These are phyloP conservation scores for Hybos culiciformis DNA, from an alignment of 2,888 invertebrate genomes.

Conservation along the genomic window DNA sequence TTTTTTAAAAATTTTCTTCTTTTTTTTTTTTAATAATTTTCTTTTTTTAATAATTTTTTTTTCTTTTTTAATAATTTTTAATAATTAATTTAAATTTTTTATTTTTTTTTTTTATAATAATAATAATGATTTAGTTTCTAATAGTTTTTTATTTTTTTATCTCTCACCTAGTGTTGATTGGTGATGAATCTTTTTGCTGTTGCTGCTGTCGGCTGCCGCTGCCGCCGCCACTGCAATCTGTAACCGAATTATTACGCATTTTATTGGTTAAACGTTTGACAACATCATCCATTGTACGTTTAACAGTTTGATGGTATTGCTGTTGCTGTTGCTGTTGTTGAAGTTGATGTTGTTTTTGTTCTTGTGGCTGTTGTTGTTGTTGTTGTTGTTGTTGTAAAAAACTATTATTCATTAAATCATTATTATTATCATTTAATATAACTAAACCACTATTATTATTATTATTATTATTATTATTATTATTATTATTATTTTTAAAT, in stretches of 20 bases:
- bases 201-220: constrained; percentile 13
- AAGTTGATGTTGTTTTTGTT: constrained; percentile 4
- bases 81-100: too few relatives aligned
- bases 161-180: too few relatives aligned
- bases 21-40: too few relatives aligned
- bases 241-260: constrained; percentile 63
- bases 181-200: too few relatives aligned
- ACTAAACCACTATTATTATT: constrained; percentile 4
- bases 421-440: constrained; percentile 5
- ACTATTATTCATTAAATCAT: constrained; percentile 5
- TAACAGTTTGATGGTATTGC: constrained; percentile 36
- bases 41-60: too few relatives aligned
- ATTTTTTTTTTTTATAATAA: too few relatives aligned
- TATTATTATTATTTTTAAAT: constrained; percentile 8
- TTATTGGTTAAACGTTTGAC: constrained; percentile 73
- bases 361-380: constrained; percentile 1
- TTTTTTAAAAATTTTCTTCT: too few relatives aligned
- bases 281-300: constrained; percentile 85
- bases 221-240: constrained; percentile 25
- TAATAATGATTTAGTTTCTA: too few relatives aligned
- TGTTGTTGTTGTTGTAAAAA: constrained; percentile 1
- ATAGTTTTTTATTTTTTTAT: too few relatives aligned
- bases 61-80: too few relatives aligned
- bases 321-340: constrained; percentile 1
- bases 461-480: constrained; percentile 7